Conservation (phyloP, 1,140 invertebrate species). For the Steinernema feltiae region DNA sequence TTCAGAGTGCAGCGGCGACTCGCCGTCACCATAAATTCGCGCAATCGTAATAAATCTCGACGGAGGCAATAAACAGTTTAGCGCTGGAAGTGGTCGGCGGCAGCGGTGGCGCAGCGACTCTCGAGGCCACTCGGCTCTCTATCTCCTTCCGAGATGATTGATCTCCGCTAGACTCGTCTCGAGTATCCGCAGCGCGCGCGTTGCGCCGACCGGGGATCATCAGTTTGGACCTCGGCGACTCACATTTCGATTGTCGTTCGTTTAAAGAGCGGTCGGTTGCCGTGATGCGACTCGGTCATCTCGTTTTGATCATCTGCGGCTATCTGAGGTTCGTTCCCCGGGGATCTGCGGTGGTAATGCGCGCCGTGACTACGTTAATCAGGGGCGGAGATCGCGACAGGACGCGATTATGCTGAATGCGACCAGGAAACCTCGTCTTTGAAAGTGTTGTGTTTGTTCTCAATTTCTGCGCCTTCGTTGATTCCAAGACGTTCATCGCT, state of each 20-base stretch:
- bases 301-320: background rate
- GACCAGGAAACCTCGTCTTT: too few species aligned
- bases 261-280: too few species aligned
- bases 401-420: too few species aligned
- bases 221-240: background rate
- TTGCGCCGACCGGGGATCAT: background rate
- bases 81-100: slow-evolving; percentile 1
- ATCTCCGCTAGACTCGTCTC: background rate
- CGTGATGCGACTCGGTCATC: too few species aligned
- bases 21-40: slow-evolving; percentile 5
- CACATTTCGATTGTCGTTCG: background rate
- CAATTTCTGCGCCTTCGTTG: too few species aligned
- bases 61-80: slow-evolving; percentile 15
- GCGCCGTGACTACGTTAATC: too few species aligned
- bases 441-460: too few species aligned
- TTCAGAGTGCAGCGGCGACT: background rate
- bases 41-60: slow-evolving; percentile 11
- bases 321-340: too few species aligned
- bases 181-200: background rate
- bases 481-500: too few species aligned
- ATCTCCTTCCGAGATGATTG: background rate
- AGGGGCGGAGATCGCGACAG: too few species aligned
- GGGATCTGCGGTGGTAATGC: too few species aligned
- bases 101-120: background rate
- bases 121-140: slow-evolving; percentile 3